Evolutionary conservation across 2,888 invertebrate genomes (phyloP).

Genomic region (Caenorhabditis sp.): DNA sequence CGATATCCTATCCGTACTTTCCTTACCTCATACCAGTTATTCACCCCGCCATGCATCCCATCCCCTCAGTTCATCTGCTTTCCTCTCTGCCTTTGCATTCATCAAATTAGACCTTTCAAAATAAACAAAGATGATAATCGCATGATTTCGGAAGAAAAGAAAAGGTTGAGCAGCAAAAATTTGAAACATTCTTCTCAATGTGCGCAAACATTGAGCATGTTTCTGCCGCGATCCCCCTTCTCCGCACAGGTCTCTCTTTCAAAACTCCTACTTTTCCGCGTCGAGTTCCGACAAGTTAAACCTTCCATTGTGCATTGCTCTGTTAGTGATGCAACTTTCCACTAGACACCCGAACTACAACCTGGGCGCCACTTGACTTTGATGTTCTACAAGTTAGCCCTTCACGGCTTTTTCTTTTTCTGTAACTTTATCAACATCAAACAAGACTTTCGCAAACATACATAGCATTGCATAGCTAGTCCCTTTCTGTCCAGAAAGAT

Average conservation of each 20-base stretch:
- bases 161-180: conserved; percentile 24
- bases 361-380: conserved; percentile 16
- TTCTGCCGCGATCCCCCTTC: conserved; percentile 18
- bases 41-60: background rate
- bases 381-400: conserved; percentile 31
- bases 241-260: conserved; percentile 6
- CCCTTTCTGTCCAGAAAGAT: background rate
- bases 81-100: conserved; percentile 7
- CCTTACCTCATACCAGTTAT: conserved; percentile 1
- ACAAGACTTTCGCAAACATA: background rate
- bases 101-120: conserved; percentile 38
- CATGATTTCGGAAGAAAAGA: conserved; percentile 43
- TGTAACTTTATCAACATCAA: conserved; percentile 4
- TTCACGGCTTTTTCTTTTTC: conserved; percentile 40
- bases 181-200: conserved; percentile 54
- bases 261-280: conserved; percentile 33
- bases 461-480: no score
- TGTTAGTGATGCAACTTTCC: conserved; percentile 9
- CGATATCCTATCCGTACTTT: background rate
- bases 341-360: background rate
- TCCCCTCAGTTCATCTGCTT: background rate
- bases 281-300: background rate
- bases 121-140: conserved; percentile 57
- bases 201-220: conserved; percentile 49
- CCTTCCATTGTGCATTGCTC: background rate